Base-by-base conservation (phyloP, 2,797 vertebrate species). In the Enteromius unitaeniatus region DNA sequence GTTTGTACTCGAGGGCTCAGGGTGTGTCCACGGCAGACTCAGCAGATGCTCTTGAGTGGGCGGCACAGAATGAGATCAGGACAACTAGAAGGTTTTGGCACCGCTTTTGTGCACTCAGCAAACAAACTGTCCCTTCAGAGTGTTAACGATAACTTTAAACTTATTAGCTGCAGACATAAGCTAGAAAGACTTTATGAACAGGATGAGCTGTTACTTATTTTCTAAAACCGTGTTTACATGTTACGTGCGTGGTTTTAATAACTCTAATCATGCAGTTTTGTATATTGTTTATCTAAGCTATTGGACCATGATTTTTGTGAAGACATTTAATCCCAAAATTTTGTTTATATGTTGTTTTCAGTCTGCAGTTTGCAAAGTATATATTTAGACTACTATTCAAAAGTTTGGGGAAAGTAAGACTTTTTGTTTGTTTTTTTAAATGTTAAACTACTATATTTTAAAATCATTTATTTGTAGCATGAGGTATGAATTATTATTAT, bases 21-120 rank as follows among this genome's bases (percentile, higher is more conserved):
- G 67, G 70, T 73, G 51, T 80, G 86, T 51, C 62, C 77, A 67
- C 65, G 19, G 45, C 51, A 23, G 8, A 62, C 9, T 75, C 84
- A 86, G 79, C 49, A 73, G 47, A 85, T 42, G 60, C 78, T 62
- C 80, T 73, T 68, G 79, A 79, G 67, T 65, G 73, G 84, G 80
- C 62, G 51, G 42, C 67, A 60, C 82, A 84, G 75, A 84, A 40
- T 70, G 79, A 86, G 68, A 83, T 77, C 45, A 42, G 65, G 81
- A 55, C 45, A 53, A 26, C 15, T 64, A 58, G 53, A 78, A 64
- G 79, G 60, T 76, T 84, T 47, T 84, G 79, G 72, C 76, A 31
- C 8, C 0, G 40, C 55, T 28, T 64, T 58, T 83, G 67, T 72
- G 84, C 69, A 37, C 2, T 62, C 60, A 72, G 78, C 73, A 62